Conservation (phyloP, 2,797 vertebrate genomes). For the Mergus octosetaceus region DNA sequence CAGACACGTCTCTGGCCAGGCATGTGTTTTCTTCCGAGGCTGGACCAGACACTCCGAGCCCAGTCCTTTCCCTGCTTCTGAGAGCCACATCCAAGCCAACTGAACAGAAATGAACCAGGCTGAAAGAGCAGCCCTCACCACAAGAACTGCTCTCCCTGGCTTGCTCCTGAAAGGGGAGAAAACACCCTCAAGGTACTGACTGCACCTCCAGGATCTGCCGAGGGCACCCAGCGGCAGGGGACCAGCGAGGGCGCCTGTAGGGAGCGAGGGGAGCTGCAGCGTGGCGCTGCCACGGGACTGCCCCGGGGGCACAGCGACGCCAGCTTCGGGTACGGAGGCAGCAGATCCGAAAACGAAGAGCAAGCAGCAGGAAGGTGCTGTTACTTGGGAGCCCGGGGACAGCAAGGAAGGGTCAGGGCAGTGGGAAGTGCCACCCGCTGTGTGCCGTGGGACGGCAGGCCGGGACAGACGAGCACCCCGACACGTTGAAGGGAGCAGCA, state of each 20-base stretch:
- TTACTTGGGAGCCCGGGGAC: background rate
- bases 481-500: background rate
- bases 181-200: background rate
- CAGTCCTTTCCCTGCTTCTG: background rate
- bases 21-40: constrained; percentile 22
- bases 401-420: background rate
- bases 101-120: background rate
- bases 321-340: background rate
- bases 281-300: too few relatives aligned
- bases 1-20: background rate
- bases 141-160: background rate
- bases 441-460: background rate
- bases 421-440: background rate
- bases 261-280: too few relatives aligned
- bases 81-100: constrained; percentile 22
- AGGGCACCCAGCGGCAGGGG: too few relatives aligned
- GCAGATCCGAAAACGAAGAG: accelerated
- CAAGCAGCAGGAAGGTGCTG: background rate
- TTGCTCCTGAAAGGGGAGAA: background rate
- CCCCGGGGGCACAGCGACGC: background rate
- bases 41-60: background rate
- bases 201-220: background rate
- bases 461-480: accelerated
- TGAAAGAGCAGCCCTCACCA: background rate
- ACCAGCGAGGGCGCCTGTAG: too few relatives aligned